phyloP scores from a whole-genome alignment of 2,797 vertebrate species.

The Poecilia velifera region DNA sequence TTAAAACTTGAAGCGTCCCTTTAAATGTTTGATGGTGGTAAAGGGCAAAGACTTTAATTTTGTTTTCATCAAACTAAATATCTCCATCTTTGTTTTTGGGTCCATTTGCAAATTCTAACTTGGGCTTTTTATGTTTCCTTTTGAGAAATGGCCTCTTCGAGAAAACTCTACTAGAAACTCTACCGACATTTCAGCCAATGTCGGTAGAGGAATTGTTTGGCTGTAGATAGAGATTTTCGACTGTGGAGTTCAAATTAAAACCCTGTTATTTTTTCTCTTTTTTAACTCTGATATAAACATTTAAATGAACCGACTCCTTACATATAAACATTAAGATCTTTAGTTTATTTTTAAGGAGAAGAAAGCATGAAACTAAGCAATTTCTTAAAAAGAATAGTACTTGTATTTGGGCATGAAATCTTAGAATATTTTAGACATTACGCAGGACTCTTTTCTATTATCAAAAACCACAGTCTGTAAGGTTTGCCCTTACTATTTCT shows the following conservation, averaged over 20 bases:
- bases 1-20: background rate
- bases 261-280: background rate
- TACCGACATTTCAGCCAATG: background rate
- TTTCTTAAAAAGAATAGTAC: background rate
- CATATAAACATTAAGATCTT: background rate
- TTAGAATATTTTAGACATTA: slow-evolving; percentile 12
- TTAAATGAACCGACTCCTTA: background rate
- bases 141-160: background rate
- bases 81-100: background rate
- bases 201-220: background rate
- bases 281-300: background rate
- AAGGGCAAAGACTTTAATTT: background rate
- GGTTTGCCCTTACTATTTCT: slow-evolving; percentile 22
- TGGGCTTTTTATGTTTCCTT: background rate
- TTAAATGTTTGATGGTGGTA: background rate
- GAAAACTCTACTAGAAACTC: no score
- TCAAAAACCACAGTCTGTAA: slow-evolving; percentile 13
- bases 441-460: background rate
- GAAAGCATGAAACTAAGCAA: background rate
- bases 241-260: background rate
- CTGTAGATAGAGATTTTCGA: background rate
- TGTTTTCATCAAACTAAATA: background rate
- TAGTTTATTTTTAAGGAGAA: background rate
- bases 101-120: background rate
- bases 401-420: background rate